These are phyloP conservation scores for Cynaeus angustus DNA, from an alignment of 2,888 invertebrate species.

Conservation along the genomic window DNA sequence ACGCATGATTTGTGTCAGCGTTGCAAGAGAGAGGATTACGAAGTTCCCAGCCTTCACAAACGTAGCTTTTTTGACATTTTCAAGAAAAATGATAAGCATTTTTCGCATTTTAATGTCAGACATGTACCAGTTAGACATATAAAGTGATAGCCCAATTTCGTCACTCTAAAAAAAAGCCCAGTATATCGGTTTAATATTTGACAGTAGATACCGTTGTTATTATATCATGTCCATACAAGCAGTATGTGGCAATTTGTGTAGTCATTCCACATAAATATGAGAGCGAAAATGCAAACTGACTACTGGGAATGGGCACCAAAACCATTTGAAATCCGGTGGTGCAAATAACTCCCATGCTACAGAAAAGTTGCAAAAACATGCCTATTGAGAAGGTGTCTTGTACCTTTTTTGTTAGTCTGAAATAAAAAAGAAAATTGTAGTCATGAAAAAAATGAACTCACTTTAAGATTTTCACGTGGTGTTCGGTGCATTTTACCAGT, in stretches of 20 bases:
- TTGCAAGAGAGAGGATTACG: conserved; percentile 72
- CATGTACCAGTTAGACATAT: conserved; percentile 68
- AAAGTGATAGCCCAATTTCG: conserved; percentile 68
- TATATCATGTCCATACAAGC: conserved; percentile 47
- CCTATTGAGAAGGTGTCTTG: conserved; percentile 37
- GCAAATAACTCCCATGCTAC: conserved; percentile 49
- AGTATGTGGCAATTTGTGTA: conserved; percentile 46
- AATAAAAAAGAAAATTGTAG: conserved; percentile 25
- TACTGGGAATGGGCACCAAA: conserved; percentile 39
- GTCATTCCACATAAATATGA: conserved; percentile 47
- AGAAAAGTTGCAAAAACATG: conserved; percentile 47
- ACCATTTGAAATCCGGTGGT: conserved; percentile 48
- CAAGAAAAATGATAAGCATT: conserved; percentile 70
- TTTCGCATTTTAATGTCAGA: conserved; percentile 67
- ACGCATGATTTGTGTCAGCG: conserved; percentile 64
- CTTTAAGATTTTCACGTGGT: conserved; percentile 27
- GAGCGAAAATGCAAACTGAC: conserved; percentile 32
- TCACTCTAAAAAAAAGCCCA: conserved; percentile 66
- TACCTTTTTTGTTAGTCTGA: conserved; percentile 31
- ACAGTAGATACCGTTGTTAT: conserved; percentile 43
- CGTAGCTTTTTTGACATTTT: conserved; percentile 71
- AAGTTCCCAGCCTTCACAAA: conserved; percentile 70
- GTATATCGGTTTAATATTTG: not conserved
- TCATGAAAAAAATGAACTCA: conserved; percentile 18
- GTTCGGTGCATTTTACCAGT: conserved; percentile 23